phyloP scores from a whole-genome alignment of 2,888 invertebrate species.

The Cinara cedri region DNA sequence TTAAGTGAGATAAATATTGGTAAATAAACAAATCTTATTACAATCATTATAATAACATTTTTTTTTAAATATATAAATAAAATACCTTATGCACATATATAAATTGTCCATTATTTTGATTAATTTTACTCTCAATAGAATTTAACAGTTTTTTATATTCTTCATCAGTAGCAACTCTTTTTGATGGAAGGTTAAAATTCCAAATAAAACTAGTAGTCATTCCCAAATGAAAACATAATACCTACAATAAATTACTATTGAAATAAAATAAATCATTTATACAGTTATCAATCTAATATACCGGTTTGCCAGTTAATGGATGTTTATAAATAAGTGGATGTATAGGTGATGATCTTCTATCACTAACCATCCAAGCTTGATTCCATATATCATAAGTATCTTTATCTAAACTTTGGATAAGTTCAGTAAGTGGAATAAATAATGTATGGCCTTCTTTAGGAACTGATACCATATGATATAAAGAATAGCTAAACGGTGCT shows the following conservation, averaged over 20 bases:
- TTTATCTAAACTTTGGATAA: constrained; percentile 60
- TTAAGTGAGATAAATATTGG: no score
- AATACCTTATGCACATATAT: constrained; percentile 60
- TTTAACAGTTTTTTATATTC: constrained; percentile 59
- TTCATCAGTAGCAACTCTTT: constrained; percentile 58
- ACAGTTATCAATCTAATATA: constrained; percentile 47
- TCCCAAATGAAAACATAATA: constrained; percentile 61
- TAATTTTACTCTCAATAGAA: constrained; percentile 61
- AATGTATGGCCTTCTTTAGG: constrained; percentile 61
- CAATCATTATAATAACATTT: not conserved
- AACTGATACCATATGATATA: constrained; percentile 61
- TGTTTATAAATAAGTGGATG: constrained; percentile 60
- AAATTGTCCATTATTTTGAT: constrained; percentile 60
- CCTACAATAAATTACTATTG: constrained; percentile 57
- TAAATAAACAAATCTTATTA: no score
- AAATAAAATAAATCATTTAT: not conserved
- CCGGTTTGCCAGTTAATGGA: constrained; percentile 60
- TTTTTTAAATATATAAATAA: constrained; percentile 1
- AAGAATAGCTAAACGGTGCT: constrained; percentile 61
- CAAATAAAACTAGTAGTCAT: constrained; percentile 61
- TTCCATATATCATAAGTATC: constrained; percentile 60
- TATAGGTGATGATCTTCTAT: constrained; percentile 60
- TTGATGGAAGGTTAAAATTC: constrained; percentile 59
- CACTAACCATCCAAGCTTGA: constrained; percentile 61
- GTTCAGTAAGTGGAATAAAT: constrained; percentile 61